Conservation (phyloP, 1,140 invertebrate species). For the Drosophila dunni region DNA sequence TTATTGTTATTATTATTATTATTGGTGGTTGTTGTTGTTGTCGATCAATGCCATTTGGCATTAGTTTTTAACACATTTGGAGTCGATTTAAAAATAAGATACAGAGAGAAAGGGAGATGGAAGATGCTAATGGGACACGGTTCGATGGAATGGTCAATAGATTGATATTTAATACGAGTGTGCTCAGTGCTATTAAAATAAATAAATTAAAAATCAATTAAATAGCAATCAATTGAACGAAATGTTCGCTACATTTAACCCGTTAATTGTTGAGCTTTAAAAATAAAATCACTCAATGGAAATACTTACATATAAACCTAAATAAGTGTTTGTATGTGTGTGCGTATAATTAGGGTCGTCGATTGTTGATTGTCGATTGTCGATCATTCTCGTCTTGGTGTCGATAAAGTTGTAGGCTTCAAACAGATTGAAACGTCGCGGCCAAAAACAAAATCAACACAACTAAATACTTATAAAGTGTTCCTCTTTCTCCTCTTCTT, state of each 20-base stretch:
- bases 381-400: constrained; percentile 55
- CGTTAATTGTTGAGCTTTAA: constrained; percentile 56
- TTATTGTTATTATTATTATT: constrained; percentile 33
- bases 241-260: constrained; percentile 60
- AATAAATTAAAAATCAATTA: constrained; percentile 77
- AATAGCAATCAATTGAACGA: constrained; percentile 69
- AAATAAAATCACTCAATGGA: constrained; percentile 6
- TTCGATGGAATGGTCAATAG: constrained; percentile 36
- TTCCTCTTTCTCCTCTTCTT: constrained; percentile 1
- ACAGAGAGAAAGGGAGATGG: neutral
- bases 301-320: neutral
- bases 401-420: constrained; percentile 78
- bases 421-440: constrained; percentile 76
- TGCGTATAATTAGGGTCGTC: constrained; percentile 56
- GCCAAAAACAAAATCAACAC: constrained; percentile 78
- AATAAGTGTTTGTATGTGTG: constrained; percentile 28
- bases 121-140: constrained; percentile 40
- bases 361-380: constrained; percentile 14
- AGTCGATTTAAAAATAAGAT: neutral
- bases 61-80: constrained; percentile 67
- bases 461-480: constrained; percentile 69
- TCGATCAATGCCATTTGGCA: constrained; percentile 64
- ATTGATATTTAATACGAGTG: constrained; percentile 65
- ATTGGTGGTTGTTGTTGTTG: constrained; percentile 20
- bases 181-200: constrained; percentile 38